These are phyloP conservation scores for Acropternis orthonyx DNA, from an alignment of 2,797 vertebrate genomes.

Conservation along the genomic window DNA sequence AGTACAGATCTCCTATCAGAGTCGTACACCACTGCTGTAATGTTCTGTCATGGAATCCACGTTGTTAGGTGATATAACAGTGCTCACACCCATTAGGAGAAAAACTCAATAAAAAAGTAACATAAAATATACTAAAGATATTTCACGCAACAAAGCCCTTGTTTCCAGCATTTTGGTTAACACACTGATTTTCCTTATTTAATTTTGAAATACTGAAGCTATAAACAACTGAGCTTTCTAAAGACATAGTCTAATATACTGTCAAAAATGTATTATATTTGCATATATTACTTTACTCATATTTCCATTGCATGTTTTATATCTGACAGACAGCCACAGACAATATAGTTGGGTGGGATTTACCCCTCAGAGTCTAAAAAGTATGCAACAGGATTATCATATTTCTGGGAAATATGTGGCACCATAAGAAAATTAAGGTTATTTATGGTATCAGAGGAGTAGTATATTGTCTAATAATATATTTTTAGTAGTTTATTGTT, in stretches of 20 bases:
- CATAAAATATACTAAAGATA: background rate
- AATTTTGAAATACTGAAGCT: background rate
- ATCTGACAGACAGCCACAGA: background rate
- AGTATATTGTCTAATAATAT: background rate
- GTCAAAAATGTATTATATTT: background rate
- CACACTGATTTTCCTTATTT: background rate
- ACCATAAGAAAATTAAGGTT: background rate
- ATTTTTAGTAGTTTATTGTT: background rate
- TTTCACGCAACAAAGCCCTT: background rate
- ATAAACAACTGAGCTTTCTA: background rate
- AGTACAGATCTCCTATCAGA: background rate
- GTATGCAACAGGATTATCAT: background rate
- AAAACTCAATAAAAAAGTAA: background rate
- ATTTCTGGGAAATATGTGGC: background rate
- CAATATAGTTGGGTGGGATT: background rate
- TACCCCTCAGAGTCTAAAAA: background rate
- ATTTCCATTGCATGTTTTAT: background rate
- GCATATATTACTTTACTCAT: background rate
- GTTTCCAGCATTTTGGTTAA: background rate
- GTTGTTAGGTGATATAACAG: background rate
- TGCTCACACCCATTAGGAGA: background rate
- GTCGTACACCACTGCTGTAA: background rate
- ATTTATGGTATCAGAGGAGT: background rate
- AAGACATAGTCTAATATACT: background rate
- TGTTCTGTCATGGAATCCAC: background rate